phyloP scores from a whole-genome alignment of 2,113 vertebrate species.

The Reinhardtius hippoglossoides region DNA sequence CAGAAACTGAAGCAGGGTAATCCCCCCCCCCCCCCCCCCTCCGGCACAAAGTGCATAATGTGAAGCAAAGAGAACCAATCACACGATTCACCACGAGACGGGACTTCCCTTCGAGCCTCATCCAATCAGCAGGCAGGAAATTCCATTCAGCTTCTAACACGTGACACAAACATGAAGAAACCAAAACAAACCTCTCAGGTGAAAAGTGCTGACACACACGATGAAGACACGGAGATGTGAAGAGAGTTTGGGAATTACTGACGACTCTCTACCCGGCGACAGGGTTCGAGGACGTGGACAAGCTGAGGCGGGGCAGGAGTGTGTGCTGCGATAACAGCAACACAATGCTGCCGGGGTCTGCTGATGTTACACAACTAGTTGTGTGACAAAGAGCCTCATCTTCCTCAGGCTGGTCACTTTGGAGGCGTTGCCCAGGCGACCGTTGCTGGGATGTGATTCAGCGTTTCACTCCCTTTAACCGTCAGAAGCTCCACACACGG shows the following conservation, averaged over 20 bases:
- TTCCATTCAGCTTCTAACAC: slow-evolving; percentile 47
- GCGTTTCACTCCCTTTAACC: slow-evolving; percentile 50
- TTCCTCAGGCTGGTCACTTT: slow-evolving; percentile 51
- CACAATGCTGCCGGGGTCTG: slow-evolving; percentile 9
- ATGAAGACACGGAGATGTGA: too few species aligned
- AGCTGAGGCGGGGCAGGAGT: background rate
- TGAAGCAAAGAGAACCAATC: slow-evolving; percentile 23
- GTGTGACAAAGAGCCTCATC: slow-evolving; percentile 38
- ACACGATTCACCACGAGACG: slow-evolving; percentile 7
- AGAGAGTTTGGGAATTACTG: too few species aligned
- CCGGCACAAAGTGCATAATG: slow-evolving; percentile 17
- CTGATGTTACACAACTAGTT: slow-evolving; percentile 40
- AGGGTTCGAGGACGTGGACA: background rate
- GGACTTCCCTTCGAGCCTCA: slow-evolving; percentile 34
- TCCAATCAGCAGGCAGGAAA: slow-evolving; percentile 58
- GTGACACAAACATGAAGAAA: too few species aligned
- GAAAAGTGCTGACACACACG: too few species aligned
- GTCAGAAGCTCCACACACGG: slow-evolving; percentile 1
- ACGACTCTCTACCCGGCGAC: too few species aligned
- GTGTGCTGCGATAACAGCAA: slow-evolving; percentile 8
- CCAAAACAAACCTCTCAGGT: too few species aligned
- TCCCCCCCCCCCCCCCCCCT: too few species aligned
- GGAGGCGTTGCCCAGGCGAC: slow-evolving; percentile 67
- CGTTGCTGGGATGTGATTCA: slow-evolving; percentile 73
- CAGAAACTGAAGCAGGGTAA: too few species aligned